Base-by-base conservation (phyloP, 2,888 invertebrate genomes). In the Andrena flavipes region DNA sequence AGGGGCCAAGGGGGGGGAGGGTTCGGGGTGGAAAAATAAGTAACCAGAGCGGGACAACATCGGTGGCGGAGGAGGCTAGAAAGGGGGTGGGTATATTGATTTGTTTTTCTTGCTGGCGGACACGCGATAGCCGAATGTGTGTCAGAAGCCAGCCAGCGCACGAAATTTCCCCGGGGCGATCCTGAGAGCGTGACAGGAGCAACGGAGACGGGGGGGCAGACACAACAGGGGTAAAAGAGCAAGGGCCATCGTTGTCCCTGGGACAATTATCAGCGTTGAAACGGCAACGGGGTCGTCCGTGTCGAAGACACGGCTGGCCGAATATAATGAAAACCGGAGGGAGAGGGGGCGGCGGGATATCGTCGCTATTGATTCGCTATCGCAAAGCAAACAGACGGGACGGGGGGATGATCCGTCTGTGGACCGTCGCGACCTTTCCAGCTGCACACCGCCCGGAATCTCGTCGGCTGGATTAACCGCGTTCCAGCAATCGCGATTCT, bases 71-170 rank as follows among this genome's bases (percentile, higher is more conserved):
- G 16, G 26, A 10, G 23, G 23, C 63, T 60, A 60, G 35, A 29
- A 62, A 35, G 6, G 26, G 51, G 68, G 65, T 20, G 42, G 54
- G 23, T 56, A 78, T 87, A 91, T 90, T 86, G 91, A 91, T 91
- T 91, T 90, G 91, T 91, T 91, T 90, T 91, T 85, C 86, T 91
- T 90, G 84, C 82, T 80, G 80, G 71, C 63, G 81, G 83, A 82
- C 84, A 80, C 67, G 67, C 68, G 83, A 71, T 83, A 72, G 60
- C 42, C 78, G 83, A 84, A 87, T 86, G 71, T 87, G 74, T 85
- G 84, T 80, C 84, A 74, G 73, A 63, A 49, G 62, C 5, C 73
- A 49, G n/a, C 42, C 68, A 54, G 30, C 26, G 74, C 30, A 62
- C 70, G 67, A 67, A 67, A 71, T 76, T 81, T 70, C 65, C 54